phyloP scores from a whole-genome alignment of 2,888 invertebrate genomes.

The Limnephilus rhombicus region DNA sequence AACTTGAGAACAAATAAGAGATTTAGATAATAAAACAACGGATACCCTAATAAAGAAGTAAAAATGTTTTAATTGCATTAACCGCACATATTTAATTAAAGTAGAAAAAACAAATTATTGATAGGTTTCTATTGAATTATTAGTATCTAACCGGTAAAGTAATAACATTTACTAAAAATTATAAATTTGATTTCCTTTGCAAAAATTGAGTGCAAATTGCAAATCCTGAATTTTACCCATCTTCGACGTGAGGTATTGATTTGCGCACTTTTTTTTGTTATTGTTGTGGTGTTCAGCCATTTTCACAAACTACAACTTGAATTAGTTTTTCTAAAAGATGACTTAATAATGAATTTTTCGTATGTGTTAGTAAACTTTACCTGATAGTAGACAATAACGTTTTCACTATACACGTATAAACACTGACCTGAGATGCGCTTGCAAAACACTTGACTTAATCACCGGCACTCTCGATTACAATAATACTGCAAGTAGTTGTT shows the following conservation, averaged over 20 bases:
- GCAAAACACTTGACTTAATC: not conserved
- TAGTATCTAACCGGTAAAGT: not conserved
- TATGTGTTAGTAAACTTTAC: not conserved
- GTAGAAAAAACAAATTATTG: not conserved
- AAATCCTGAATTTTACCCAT: too few species aligned
- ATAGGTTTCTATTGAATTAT: not conserved
- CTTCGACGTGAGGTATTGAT: too few species aligned
- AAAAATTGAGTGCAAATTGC: too few species aligned
- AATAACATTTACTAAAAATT: too few species aligned
- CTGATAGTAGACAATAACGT: not conserved
- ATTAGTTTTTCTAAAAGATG: too few species aligned
- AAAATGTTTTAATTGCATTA: not conserved
- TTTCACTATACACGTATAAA: not conserved
- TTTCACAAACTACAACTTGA: too few species aligned
- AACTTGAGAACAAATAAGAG: not conserved
- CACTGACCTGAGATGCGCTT: not conserved
- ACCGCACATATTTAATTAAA: too few species aligned
- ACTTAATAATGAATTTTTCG: not conserved
- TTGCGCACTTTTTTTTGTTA: too few species aligned
- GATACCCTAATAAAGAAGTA: not conserved
- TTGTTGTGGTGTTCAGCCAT: too few species aligned
- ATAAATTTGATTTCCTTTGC: too few species aligned
- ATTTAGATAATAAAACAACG: not conserved
- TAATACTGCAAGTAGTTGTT: not conserved
- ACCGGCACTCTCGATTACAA: not conserved